These are phyloP conservation scores for Ptilonorhynchus violaceus DNA, from an alignment of 2,113 vertebrate species.

Conservation along the genomic window DNA sequence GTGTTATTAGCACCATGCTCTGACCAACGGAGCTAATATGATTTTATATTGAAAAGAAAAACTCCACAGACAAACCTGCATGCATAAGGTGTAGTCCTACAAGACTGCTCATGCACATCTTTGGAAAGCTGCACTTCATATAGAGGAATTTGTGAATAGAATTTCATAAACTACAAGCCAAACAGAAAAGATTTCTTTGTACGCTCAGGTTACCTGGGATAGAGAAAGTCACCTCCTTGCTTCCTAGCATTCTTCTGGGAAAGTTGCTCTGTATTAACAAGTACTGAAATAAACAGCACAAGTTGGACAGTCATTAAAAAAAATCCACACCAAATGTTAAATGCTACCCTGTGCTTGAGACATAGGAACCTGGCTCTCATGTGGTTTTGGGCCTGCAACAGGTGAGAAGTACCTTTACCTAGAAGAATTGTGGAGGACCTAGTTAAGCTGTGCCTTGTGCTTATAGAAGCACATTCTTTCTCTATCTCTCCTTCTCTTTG, in stretches of 20 bases:
- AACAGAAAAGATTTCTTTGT: background rate
- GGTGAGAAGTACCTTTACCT: background rate
- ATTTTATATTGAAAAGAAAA: background rate
- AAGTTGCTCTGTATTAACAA: background rate
- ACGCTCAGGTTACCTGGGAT: background rate
- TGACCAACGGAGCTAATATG: background rate
- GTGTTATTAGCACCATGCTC: background rate
- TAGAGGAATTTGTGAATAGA: background rate
- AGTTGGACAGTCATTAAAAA: background rate
- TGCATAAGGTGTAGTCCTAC: background rate
- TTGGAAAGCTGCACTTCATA: background rate
- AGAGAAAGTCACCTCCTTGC: background rate
- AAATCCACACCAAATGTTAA: background rate
- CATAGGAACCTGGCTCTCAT: background rate
- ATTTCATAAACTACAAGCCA: background rate
- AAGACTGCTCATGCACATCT: rapidly evolving
- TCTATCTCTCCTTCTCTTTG: background rate
- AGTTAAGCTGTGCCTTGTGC: background rate
- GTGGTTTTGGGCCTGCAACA: background rate
- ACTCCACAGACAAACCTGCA: background rate
- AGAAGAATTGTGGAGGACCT: background rate
- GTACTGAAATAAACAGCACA: background rate
- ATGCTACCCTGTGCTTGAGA: background rate
- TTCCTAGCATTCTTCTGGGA: background rate
- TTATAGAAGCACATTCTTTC: background rate